Evolutionary conservation across 2,888 invertebrate genomes (phyloP), one percentile per base, ranked within the genome.

Genomic region (Polyommatus iphigenia): DNA sequence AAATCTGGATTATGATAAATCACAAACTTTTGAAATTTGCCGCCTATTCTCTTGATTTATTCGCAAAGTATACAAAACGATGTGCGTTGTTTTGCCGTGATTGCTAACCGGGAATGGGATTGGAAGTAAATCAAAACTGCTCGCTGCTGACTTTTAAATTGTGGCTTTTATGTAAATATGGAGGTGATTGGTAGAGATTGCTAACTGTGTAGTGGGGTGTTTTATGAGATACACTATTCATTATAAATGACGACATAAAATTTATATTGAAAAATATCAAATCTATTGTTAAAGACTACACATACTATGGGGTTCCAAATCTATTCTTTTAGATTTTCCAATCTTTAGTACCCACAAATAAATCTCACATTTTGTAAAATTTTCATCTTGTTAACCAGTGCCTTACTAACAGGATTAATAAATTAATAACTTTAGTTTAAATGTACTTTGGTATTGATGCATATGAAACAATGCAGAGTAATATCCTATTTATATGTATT

Each of bases 1-100:
- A 89, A 91, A 91, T 91, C 87, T 88, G 88, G 90, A 92, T 92
- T 91, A 92, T 93, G 92, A 93, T 93, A 93, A 93, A 93, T 93
- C 92, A 91, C 89, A 91, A 93, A 92, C 88, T 93, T 92, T 92
- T 91, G 91, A 90, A 91, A 91, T 92, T 91, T 89, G 88, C 87
- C 90, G 89, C 88, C 88, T 89, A 91, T 88, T 87, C 85, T 84
- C 84, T 85, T 91, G 91, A 92, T 91, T 92, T 92, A 92, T 92
- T 88, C 87, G 87, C 85, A 79, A 86, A 89, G 85, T 89, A 89
- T 87, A 89, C 88, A 89, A 86, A 87, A 86, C 86, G 87, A 87
- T 87, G 86, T 86, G 85, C 85, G 83, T 84, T 86, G 85, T 87
- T 89, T 87, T 86, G 85, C 82, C 80, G 76, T 79, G 80, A 81